Evolutionary conservation across 2,797 vertebrate genomes (phyloP).

Genomic region (Scleropages formosus): DNA sequence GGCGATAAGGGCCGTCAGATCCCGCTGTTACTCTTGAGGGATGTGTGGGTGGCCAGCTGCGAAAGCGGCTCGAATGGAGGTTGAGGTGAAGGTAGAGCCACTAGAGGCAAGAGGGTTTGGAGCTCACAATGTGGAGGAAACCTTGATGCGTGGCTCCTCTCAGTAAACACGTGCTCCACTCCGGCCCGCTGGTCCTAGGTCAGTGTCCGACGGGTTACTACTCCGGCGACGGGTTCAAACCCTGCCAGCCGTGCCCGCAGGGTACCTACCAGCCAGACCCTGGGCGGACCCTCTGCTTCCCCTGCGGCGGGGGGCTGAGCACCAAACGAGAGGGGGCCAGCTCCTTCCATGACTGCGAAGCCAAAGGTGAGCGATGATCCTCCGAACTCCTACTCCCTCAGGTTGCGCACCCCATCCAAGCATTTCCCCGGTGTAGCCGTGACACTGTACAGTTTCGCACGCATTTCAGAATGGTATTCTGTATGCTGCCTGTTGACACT

Average conservation of each 20-base stretch:
- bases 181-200: constrained; percentile 64
- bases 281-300: constrained; percentile 87
- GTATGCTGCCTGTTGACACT: not conserved
- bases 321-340: constrained; percentile 87
- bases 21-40: no score
- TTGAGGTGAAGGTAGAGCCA: no score
- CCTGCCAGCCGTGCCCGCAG: constrained; percentile 84
- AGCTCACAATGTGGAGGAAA: not conserved
- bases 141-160: not conserved
- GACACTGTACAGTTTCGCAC: no score
- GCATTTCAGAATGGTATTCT: not conserved
- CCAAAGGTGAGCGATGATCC: constrained; percentile 78
- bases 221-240: constrained; percentile 89
- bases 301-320: constrained; percentile 86
- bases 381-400: no score
- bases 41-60: no score
- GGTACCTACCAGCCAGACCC: constrained; percentile 89
- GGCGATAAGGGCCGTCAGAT: no score
- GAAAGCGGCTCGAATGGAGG: no score
- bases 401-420: not conserved
- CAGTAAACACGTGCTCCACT: not conserved
- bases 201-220: constrained; percentile 87
- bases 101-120: no score
- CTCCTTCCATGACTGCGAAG: constrained; percentile 95
- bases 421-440: no score